Evolutionary conservation across 2,797 vertebrate genomes (phyloP), one percentile per base, ranked within the genome.

Genomic region (Alexandromys oeconomus): DNA sequence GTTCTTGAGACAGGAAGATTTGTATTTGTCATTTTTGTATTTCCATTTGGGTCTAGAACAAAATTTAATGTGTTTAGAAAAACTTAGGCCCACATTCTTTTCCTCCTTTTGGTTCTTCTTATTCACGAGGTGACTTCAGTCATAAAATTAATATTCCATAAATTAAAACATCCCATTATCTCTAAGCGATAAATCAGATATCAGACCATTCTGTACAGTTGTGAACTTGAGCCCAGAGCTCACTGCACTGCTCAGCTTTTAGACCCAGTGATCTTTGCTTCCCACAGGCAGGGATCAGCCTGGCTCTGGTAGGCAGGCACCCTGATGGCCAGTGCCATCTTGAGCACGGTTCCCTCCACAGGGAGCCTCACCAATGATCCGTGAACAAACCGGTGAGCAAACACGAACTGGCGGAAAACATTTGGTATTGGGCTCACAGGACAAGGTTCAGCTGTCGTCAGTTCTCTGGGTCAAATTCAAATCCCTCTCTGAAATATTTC

Each of bases 381-480:
- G 27, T 19, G 59, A 63, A 95, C 57, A 92, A 86, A 89, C 2
- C 21, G 34, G 48, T 34, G 4, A 89, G 71, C 76, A 93, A 92
- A 89, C 29, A 63, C 10, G 23, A 79, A 65, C 37, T 57, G 23
- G 65, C 29, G 27, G 84, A 84, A 94, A 97, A 86, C 3, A 78
- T 51, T 71, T 84, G 51, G 21, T 73, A 29, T 95, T 74, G 37
- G 29, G 43, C 23, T 27, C 74, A 1, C 46, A 85, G 77, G 78
- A 76, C 94, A 96, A 87, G 95, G 96, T 85, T 90, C 73, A 96
- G 65, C 77, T 59, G 67, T 37, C 65, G 19, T 90, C 86, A 93
- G 67, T 86, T 78, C 89, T 97, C 54, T 78, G 87, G 89, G 78
- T 93, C 96, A 96, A 97, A 95, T 88, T 65, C 63, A 95, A 51